A percentile compares a stretch with the other conserved stretches of the same genome.
Conservation (phyloP, 2,113 vertebrate genomes). For the Eidolon helvum region DNA sequence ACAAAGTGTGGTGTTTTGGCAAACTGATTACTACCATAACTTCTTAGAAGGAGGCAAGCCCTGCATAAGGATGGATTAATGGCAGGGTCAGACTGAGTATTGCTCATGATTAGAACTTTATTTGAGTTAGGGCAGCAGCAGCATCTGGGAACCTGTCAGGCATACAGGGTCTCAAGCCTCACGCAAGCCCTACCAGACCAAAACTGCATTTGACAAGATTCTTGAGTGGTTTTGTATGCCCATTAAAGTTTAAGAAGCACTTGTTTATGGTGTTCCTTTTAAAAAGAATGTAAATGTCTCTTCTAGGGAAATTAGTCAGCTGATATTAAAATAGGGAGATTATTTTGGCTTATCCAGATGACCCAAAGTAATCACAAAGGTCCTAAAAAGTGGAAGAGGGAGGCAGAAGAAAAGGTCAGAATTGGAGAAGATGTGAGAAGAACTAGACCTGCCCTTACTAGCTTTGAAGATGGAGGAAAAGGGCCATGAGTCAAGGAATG, state of each 20-base stretch:
- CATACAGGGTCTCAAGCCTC: background rate
- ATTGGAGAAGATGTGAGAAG: background rate
- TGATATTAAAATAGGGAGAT: background rate
- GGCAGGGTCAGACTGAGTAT: background rate
- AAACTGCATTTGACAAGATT: background rate
- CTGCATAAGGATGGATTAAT: background rate
- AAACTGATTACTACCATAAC: background rate
- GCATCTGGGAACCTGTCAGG: background rate
- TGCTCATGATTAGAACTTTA: background rate
- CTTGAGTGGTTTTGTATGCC: background rate
- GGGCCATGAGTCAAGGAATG: background rate
- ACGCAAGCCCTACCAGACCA: background rate
- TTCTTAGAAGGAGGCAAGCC: background rate
- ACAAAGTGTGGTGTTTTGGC: background rate
- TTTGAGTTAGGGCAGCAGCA: background rate
- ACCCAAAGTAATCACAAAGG: background rate
- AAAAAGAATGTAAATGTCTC: background rate
- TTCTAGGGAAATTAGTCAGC: background rate
- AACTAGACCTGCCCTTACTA: background rate
- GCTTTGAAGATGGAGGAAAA: background rate
- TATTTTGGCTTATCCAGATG: background rate
- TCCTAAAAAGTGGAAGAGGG: background rate
- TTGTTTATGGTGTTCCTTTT: background rate
- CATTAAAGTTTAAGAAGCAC: constrained; percentile 11
- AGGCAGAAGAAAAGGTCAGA: background rate